Conservation (phyloP, 1,140 invertebrate genomes). For the Drosophila nasuta region DNA sequence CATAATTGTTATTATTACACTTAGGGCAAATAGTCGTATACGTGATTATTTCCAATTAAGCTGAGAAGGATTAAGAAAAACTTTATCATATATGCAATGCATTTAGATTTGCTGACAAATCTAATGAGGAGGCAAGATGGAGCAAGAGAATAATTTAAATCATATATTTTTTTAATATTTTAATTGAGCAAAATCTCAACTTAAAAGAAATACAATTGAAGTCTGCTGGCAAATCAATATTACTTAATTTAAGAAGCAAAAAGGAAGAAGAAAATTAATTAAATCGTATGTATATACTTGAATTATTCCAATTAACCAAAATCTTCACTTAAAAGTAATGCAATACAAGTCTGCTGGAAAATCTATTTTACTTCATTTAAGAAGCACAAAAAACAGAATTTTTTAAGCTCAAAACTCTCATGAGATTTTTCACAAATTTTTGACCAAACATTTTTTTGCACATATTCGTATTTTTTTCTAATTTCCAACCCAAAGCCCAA, state of each 20-base stretch:
- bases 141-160: no score
- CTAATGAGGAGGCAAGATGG: no score
- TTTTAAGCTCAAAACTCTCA: constrained; percentile 48
- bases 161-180: no score
- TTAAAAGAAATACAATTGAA: no score
- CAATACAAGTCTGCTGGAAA: background rate
- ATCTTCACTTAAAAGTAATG: background rate
- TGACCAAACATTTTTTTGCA: constrained; percentile 42
- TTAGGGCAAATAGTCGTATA: no score
- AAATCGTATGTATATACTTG: background rate
- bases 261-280: background rate
- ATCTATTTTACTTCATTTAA: background rate
- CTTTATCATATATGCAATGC: background rate
- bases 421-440: constrained; percentile 60
- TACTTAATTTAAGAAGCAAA: no score
- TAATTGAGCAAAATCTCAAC: no score
- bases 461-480: constrained; percentile 58
- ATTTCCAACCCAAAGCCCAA: constrained; percentile 73
- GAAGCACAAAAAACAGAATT: constrained; percentile 15
- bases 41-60: no score
- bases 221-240: no score
- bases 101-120: background rate
- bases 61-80: background rate
- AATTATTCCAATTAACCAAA: background rate
- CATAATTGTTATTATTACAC: no score